These are phyloP conservation scores for Pitta sordida DNA, from an alignment of 2,113 vertebrate species.

Conservation along the genomic window DNA sequence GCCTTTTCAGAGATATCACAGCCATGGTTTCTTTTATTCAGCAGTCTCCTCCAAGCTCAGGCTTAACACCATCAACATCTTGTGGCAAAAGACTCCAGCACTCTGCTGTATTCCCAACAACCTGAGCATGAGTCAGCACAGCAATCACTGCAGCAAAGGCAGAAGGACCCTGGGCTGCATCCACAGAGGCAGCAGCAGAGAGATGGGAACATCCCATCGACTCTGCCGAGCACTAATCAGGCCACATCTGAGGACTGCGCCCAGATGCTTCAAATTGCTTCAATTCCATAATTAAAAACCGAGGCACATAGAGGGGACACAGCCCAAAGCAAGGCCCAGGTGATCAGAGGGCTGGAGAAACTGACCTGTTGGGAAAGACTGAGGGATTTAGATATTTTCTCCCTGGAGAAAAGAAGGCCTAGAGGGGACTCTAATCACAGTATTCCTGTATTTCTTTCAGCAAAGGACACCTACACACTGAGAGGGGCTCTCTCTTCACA, in stretches of 20 bases:
- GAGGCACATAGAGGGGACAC: neutral
- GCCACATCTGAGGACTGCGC: neutral
- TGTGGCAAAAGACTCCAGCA: neutral
- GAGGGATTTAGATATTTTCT: neutral
- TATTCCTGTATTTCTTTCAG: neutral
- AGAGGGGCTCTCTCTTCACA: neutral
- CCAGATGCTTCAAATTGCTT: too few species aligned
- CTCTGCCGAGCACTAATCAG: neutral
- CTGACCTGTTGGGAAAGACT: neutral
- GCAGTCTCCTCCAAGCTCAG: neutral
- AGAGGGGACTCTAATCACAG: neutral
- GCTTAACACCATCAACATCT: neutral
- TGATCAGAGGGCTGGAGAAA: neutral
- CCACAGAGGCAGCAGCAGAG: neutral
- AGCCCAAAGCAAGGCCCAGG: neutral
- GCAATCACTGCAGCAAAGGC: neutral
- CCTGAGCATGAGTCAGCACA: neutral
- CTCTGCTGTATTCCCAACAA: neutral
- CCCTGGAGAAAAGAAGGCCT: neutral
- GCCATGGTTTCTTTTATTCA: neutral
- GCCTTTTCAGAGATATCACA: neutral
- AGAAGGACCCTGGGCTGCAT: neutral
- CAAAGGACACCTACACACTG: neutral
- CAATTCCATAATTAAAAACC: neutral
- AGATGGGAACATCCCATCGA: neutral